phyloP scores from a whole-genome alignment of 2,888 invertebrate species.

The Torymus auratus region DNA sequence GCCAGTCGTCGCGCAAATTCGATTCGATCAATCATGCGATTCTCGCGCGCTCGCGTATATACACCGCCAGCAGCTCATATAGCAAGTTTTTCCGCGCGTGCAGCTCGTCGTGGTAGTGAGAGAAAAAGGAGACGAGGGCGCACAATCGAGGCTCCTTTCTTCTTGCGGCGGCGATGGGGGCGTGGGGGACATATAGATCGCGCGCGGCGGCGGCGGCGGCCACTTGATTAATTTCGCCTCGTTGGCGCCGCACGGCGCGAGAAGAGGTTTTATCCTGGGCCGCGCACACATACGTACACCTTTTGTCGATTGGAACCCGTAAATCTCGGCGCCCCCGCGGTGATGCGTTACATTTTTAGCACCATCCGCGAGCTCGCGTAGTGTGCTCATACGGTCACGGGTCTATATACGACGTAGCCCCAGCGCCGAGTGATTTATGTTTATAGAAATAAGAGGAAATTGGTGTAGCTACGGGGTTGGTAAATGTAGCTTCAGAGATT shows the following conservation, averaged over 20 bases:
- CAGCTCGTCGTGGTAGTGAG: too few relatives aligned
- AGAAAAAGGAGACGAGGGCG: too few relatives aligned
- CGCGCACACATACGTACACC: not conserved
- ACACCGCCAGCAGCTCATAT: not conserved
- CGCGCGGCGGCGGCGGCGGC: not conserved
- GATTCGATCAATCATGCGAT: constrained; percentile 43
- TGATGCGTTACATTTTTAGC: constrained; percentile 11
- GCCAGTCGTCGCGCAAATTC: constrained; percentile 6
- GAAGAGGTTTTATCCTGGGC: not conserved
- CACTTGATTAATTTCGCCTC: constrained; percentile 46
- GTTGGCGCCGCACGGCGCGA: not conserved
- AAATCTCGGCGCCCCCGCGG: constrained; percentile 29
- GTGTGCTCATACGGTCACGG: not conserved
- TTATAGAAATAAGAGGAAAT: not conserved
- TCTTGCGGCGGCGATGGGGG: not conserved
- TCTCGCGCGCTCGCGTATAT: too few relatives aligned
- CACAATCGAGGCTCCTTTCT: not conserved
- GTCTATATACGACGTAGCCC: not conserved
- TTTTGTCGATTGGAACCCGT: constrained; percentile 35
- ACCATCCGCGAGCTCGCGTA: not conserved
- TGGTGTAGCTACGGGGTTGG: not conserved
- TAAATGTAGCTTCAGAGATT: too few relatives aligned
- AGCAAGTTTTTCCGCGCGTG: too few relatives aligned
- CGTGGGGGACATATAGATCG: not conserved
- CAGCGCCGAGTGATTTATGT: constrained; percentile 12